These are phyloP conservation scores for Thymelicus sylvestris DNA, from an alignment of 2,888 invertebrate genomes.

Conservation along the genomic window DNA sequence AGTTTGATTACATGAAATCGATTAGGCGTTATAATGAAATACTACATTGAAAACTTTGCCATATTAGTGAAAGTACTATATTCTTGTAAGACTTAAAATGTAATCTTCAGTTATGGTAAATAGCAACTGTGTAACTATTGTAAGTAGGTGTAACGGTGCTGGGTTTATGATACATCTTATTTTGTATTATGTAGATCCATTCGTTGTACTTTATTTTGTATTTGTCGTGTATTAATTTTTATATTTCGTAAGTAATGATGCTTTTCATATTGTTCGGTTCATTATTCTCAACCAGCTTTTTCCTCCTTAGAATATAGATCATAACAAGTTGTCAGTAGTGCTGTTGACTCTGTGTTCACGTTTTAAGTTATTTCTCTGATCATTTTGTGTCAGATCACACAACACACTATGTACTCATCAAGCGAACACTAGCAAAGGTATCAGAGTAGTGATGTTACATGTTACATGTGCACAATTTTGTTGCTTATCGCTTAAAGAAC, in stretches of 20 bases:
- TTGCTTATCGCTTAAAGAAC: too few relatives aligned
- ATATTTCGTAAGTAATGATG: constrained; percentile 63
- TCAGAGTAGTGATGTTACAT: constrained; percentile 11
- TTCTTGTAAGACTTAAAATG: constrained; percentile 77
- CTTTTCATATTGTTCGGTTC: constrained; percentile 77
- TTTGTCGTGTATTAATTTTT: constrained; percentile 73
- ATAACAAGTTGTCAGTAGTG: constrained; percentile 43
- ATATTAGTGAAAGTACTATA: constrained; percentile 83
- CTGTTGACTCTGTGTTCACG: constrained; percentile 36
- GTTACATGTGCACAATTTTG: too few relatives aligned
- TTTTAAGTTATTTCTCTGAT: constrained; percentile 23
- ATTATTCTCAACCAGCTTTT: constrained; percentile 61
- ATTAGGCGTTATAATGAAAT: constrained; percentile 73
- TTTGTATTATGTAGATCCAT: constrained; percentile 78
- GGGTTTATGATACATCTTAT: constrained; percentile 78
- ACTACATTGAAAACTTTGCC: constrained; percentile 85
- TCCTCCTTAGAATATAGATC: constrained; percentile 49
- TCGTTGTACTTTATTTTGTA: constrained; percentile 74
- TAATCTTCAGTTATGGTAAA: constrained; percentile 70
- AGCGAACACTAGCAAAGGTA: constrained; percentile 40
- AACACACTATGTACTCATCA: constrained; percentile 42
- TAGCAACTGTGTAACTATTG: constrained; percentile 78
- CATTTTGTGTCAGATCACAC: constrained; percentile 41
- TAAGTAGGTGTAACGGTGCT: constrained; percentile 82
- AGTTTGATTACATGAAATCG: constrained; percentile 67